Conservation (phyloP, 2,113 vertebrate genomes). For the Psilopsiagon aurifrons region DNA sequence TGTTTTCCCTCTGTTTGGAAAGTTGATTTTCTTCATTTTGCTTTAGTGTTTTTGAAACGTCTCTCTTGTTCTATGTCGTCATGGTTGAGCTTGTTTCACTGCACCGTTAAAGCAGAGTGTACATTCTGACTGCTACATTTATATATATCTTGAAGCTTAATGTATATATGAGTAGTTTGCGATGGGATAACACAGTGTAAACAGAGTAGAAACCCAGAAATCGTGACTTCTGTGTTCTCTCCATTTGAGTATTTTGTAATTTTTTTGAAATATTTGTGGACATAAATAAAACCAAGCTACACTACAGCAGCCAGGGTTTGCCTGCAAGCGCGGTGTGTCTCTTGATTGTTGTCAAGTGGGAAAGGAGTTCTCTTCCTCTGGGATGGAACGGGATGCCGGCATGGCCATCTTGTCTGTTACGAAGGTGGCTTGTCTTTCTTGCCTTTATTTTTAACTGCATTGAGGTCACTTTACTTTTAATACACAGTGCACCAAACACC, state of each 20-base stretch:
- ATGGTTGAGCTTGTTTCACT: slow-evolving; percentile 91
- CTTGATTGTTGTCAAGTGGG: slow-evolving; percentile 8
- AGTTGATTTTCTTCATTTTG: slow-evolving; percentile 60
- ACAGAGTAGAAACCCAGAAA: slow-evolving; percentile 98
- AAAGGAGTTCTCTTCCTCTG: not conserved
- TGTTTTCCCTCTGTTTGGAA: slow-evolving; percentile 4
- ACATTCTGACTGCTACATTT: slow-evolving; percentile 96
- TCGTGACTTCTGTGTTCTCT: slow-evolving; percentile 99
- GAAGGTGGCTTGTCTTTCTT: not conserved
- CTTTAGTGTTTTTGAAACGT: slow-evolving; percentile 86
- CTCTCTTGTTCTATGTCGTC: slow-evolving; percentile 95
- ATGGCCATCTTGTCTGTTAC: not conserved
- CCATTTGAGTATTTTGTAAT: slow-evolving; percentile 99
- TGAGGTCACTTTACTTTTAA: not conserved
- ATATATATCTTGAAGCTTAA: slow-evolving; percentile 99
- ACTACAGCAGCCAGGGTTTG: slow-evolving; percentile 81
- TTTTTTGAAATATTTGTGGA: slow-evolving; percentile 99
- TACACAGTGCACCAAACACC: not conserved
- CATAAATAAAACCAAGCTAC: slow-evolving; percentile 99
- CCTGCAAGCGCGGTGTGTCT: slow-evolving; percentile 40
- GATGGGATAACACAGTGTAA: slow-evolving; percentile 99
- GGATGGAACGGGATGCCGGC: not conserved
- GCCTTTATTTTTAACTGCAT: not conserved
- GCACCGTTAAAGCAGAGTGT: slow-evolving; percentile 91
- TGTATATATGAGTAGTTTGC: slow-evolving; percentile 99